Evolutionary conservation across 2,888 invertebrate species (phyloP).

Genomic region (Leptogaster cylindrica): DNA sequence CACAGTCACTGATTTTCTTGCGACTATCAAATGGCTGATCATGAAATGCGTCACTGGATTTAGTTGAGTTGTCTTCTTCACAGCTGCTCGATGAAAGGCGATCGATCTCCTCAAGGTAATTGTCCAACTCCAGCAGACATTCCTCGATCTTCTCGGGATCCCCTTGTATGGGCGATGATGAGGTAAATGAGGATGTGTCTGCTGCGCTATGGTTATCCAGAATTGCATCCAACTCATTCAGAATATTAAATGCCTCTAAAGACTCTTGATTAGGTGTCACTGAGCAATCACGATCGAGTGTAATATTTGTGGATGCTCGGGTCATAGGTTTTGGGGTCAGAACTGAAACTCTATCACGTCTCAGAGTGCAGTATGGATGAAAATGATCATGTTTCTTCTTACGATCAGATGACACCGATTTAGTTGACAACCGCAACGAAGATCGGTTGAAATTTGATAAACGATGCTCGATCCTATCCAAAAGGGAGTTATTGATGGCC

Average conservation of each 20-base stretch:
- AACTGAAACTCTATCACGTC: constrained; percentile 31
- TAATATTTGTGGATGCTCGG: not conserved
- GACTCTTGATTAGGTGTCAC: constrained; percentile 12
- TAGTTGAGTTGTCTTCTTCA: constrained; percentile 27
- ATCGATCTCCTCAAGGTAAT: constrained; percentile 64
- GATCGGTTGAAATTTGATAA: constrained; percentile 36
- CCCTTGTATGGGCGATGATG: constrained; percentile 28
- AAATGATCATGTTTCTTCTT: constrained; percentile 38
- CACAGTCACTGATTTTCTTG: not conserved
- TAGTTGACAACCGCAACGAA: constrained; percentile 19
- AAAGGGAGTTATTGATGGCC: constrained; percentile 41
- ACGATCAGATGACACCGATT: constrained; percentile 40
- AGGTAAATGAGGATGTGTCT: constrained; percentile 20
- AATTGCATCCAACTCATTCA: constrained; percentile 58
- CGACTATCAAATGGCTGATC: too few relatives aligned
- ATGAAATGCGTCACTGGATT: not conserved
- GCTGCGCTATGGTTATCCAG: constrained; percentile 48
- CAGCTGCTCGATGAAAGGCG: not conserved
- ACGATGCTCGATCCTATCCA: constrained; percentile 41
- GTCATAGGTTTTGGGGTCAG: not conserved
- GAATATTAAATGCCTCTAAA: constrained; percentile 55
- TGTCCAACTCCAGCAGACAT: constrained; percentile 65
- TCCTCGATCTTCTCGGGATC: constrained; percentile 60
- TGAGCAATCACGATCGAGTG: constrained; percentile 3
- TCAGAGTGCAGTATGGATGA: constrained; percentile 46